Conservation (phyloP, 1,140 invertebrate species). For the Delia radicum region DNA sequence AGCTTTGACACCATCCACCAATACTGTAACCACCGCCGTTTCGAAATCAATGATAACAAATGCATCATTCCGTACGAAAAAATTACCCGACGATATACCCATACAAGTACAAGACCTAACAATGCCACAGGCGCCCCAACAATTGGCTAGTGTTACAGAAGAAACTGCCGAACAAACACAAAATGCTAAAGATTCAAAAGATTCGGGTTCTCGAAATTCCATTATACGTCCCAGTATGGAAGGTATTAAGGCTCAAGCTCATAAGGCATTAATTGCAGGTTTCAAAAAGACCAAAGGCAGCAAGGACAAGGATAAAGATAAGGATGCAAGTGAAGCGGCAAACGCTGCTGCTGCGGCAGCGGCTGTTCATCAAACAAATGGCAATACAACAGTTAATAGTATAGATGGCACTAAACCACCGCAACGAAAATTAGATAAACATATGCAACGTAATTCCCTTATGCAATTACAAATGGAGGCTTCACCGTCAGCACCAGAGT, state of each 20-base stretch:
- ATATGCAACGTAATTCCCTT: slow-evolving; percentile 50
- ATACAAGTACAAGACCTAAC: slow-evolving; percentile 51
- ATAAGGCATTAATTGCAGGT: slow-evolving; percentile 52
- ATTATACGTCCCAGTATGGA: slow-evolving; percentile 54
- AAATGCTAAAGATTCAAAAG: slow-evolving; percentile 37
- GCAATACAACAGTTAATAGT: slow-evolving; percentile 35
- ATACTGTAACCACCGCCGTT: slow-evolving; percentile 70
- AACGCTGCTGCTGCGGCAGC: too few relatives aligned
- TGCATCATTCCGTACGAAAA: slow-evolving; percentile 94
- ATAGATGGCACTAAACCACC: slow-evolving; percentile 39
- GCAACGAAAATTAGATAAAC: slow-evolving; percentile 52
- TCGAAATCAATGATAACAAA: slow-evolving; percentile 96
- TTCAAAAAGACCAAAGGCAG: slow-evolving; percentile 55
- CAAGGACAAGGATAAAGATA: slow-evolving; percentile 51
- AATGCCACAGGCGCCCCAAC: slow-evolving; percentile 43
- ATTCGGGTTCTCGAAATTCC: slow-evolving; percentile 39
- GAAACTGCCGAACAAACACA: slow-evolving; percentile 46
- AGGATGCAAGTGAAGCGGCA: slow-evolving; percentile 17
- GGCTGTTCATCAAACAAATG: not conserved
- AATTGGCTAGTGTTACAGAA: slow-evolving; percentile 50
- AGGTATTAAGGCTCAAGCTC: slow-evolving; percentile 51
- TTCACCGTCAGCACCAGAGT: slow-evolving; percentile 21
- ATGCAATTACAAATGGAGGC: slow-evolving; percentile 46
- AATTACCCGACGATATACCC: slow-evolving; percentile 70
- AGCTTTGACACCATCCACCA: slow-evolving; percentile 75